Conservation (phyloP, 2,888 invertebrate species). For the Cyaniris semiargus region DNA sequence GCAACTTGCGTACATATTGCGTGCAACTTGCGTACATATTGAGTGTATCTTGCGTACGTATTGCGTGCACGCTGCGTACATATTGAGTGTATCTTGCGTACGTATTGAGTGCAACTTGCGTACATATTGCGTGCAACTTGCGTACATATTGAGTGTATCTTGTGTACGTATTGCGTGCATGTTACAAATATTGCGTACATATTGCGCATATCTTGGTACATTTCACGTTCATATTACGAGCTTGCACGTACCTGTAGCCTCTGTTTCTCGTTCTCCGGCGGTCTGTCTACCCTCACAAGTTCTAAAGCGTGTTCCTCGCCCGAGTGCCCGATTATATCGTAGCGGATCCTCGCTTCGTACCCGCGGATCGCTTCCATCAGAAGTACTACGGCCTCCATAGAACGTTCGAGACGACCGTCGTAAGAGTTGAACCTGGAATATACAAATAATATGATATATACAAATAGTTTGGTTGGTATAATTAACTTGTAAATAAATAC, state of each 20-base stretch:
- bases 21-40: too few species aligned
- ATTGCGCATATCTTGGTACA: not conserved
- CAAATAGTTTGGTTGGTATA: too few species aligned
- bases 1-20: too few species aligned
- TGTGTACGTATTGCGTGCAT: too few species aligned
- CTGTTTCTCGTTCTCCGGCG: conserved; percentile 93
- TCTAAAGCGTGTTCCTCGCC: conserved; percentile 91
- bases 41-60: too few species aligned
- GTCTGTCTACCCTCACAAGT: conserved; percentile 84
- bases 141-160: too few species aligned
- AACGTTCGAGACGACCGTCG: conserved; percentile 94
- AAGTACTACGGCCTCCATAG: conserved; percentile 93
- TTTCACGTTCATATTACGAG: not conserved
- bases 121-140: too few species aligned
- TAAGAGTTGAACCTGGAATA: conserved; percentile 91
- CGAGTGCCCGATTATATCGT: conserved; percentile 96
- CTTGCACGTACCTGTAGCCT: conserved; percentile 85
- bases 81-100: too few species aligned
- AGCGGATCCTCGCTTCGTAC: conserved; percentile 92
- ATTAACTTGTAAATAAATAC: too few species aligned
- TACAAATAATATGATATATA: not conserved
- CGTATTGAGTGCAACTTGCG: too few species aligned
- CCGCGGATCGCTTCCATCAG: conserved; percentile 95
- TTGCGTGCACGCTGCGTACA: too few species aligned
- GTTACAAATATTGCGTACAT: not conserved